Evolutionary conservation across 2,113 vertebrate species (phyloP).

Genomic region (Orcinus orca): DNA sequence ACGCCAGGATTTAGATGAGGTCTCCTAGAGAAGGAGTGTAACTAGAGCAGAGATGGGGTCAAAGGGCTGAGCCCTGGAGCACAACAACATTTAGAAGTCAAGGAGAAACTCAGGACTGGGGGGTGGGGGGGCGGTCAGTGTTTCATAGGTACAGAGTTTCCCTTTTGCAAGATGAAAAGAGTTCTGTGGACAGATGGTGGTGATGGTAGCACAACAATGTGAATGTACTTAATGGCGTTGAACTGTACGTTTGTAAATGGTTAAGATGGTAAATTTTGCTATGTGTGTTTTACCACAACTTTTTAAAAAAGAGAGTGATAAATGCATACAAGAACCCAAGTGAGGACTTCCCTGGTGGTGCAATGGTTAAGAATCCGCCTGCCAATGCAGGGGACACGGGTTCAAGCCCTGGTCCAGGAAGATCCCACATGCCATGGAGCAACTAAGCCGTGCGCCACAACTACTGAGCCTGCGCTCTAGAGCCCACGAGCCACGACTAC

Average conservation of each 20-base stretch:
- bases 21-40: neutral
- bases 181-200: neutral
- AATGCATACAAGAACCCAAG: neutral
- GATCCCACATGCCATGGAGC: no score
- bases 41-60: neutral
- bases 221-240: neutral
- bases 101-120: neutral
- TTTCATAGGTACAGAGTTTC: neutral
- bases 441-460: no score
- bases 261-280: neutral
- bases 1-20: neutral
- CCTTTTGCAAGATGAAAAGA: neutral
- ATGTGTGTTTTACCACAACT: neutral
- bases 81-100: neutral
- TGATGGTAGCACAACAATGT: neutral
- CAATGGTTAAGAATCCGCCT: no score
- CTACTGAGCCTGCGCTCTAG: no score
- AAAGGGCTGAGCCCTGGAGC: neutral
- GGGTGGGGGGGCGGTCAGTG: neutral
- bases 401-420: no score
- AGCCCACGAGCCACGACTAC: no score
- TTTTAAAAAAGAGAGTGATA: neutral
- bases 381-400: no score
- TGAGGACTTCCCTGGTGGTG: neutral
- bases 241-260: neutral